These are phyloP conservation scores for Campaea margaritaria DNA, from an alignment of 2,888 invertebrate genomes.

Conservation along the genomic window DNA sequence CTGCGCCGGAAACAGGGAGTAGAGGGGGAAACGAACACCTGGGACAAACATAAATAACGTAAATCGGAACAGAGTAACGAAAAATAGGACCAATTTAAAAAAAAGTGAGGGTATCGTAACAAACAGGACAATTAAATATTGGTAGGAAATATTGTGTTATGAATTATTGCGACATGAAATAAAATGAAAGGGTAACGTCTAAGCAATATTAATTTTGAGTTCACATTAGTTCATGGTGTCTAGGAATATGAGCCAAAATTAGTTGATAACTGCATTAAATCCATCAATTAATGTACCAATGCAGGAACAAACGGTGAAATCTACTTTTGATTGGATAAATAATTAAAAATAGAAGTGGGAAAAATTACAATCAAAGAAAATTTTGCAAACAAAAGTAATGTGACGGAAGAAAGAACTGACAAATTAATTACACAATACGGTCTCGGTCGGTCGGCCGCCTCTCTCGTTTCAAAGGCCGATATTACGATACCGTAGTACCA, in stretches of 20 bases:
- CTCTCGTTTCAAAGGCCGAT: conserved; percentile 22
- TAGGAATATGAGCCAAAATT: not conserved
- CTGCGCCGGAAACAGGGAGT: conserved; percentile 87
- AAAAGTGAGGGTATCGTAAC: conserved; percentile 6
- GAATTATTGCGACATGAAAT: too few relatives aligned
- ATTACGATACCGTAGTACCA: conserved; percentile 54
- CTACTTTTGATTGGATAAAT: too few relatives aligned
- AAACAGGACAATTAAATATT: not conserved
- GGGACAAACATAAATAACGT: conserved; percentile 49
- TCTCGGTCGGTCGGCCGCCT: too few relatives aligned
- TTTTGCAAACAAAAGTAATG: not conserved
- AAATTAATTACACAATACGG: not conserved
- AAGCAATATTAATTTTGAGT: too few relatives aligned
- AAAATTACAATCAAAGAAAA: too few relatives aligned
- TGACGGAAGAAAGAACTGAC: not conserved
- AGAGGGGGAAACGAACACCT: conserved; percentile 90
- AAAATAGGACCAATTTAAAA: conserved; percentile 15
- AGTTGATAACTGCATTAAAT: too few relatives aligned
- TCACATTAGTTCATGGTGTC: too few relatives aligned
- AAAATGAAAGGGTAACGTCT: too few relatives aligned
- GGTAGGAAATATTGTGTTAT: too few relatives aligned
- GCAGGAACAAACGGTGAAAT: too few relatives aligned
- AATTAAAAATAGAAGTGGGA: too few relatives aligned
- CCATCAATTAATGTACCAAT: too few relatives aligned
- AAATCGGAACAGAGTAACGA: conserved; percentile 36